Conservation (phyloP, 1,140 invertebrate species). For the Adoxophyes honmai region DNA sequence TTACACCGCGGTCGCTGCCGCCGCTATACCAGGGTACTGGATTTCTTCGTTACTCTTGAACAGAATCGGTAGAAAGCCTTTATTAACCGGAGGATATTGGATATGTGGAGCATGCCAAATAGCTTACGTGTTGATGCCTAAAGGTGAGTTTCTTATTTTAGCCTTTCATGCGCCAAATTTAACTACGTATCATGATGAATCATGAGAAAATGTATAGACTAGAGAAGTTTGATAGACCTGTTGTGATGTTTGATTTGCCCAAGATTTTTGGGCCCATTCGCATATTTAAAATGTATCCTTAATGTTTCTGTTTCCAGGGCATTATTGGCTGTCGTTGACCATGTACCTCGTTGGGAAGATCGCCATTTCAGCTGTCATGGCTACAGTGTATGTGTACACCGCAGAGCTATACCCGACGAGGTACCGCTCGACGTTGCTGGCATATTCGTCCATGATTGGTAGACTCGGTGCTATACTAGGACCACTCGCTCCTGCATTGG, state of each 20-base stretch:
- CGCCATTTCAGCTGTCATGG: conserved; percentile 82
- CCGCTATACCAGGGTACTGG: conserved; percentile 82
- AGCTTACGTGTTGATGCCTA: conserved; percentile 23
- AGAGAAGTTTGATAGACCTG: too few species aligned
- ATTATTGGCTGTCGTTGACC: conserved; percentile 49
- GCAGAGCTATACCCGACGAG: conserved; percentile 85
- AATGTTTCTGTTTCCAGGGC: conserved; percentile 21
- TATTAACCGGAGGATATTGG: conserved; percentile 74
- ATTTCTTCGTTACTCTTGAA: conserved; percentile 77
- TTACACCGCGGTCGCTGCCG: conserved; percentile 79
- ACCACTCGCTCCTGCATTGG: conserved; percentile 83
- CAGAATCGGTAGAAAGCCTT: conserved; percentile 77
- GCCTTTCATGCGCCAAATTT: neutral
- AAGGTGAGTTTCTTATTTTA: conserved; percentile 16
- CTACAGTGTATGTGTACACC: conserved; percentile 84
- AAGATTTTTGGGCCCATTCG: too few species aligned
- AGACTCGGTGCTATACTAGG: conserved; percentile 85
- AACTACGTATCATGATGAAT: neutral
- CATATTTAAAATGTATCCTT: neutral
- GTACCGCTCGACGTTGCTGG: conserved; percentile 81
- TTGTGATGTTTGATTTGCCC: too few species aligned
- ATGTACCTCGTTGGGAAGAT: conserved; percentile 85
- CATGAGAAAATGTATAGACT: too few species aligned
- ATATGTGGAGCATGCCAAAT: conserved; percentile 65
- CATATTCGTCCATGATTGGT: conserved; percentile 84